Evolutionary conservation across 2,888 invertebrate genomes (phyloP), one percentile per base, ranked within the genome.

Genomic region (Beris chalybata): DNA sequence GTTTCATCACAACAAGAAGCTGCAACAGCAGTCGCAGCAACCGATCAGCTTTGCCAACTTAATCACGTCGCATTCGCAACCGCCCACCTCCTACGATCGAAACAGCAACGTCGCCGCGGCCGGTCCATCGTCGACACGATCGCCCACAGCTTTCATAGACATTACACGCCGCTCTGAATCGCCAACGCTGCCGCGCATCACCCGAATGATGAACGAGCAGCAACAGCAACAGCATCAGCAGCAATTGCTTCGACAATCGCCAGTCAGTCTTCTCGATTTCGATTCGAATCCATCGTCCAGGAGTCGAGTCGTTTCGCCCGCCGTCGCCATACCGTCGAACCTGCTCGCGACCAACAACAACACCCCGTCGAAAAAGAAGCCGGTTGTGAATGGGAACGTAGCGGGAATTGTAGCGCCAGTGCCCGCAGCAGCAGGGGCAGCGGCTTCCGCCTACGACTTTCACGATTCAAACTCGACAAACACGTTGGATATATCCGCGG

Each of bases 381-480:
- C 2, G 38, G 12, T 13, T 13, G 12, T 11, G 15, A 32, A 29
- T 2, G 55, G 38, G n/a, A n/a, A n/a, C n/a, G n/a, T n/a, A n/a
- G 32, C 32, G 32, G 32, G n/a, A 5, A 7, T 32, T 5, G 7
- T 32, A 32, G 5, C 32, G 32, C 32, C 32, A 5, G 32, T 4
- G 4, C 7, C 7, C 32, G 38, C 9, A 7, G 5, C 38, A 9
- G 2, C 38, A 5, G 15, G 2, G 5, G n/a, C 4, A 43, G 6
- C 4, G 5, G 6, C 56, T 4, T 11, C 38, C 3, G 13, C 56
- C 43, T 6, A 13, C 32, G 64, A 54, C 30, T n/a, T 54, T 6
- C 64, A 48, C 22, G 48, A 64, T 31, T 55, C 54, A 4, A 56
- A 48, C 31, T 48, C 48, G 11, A 32, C 53, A 3, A 57, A 32